Base-by-base conservation (phyloP, 2,113 vertebrate genomes). In the Mellivora capensis region DNA sequence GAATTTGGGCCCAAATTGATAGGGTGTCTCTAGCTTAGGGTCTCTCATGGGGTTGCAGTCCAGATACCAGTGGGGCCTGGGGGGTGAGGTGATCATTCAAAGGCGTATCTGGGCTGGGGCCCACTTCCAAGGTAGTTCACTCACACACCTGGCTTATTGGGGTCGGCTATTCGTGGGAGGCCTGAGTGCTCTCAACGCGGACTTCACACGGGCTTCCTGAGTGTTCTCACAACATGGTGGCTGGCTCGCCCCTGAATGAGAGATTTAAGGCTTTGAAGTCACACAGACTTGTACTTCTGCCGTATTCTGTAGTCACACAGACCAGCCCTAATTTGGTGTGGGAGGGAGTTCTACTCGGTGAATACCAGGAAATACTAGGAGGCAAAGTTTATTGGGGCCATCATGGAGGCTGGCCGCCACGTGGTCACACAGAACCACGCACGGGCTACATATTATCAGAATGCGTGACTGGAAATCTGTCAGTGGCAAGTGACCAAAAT, bases 401-500 rank as follows among this genome's bases (percentile, higher is more conserved):
- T 49, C 47, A 54, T 61, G 69, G 37, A 93, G 49, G 31, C 74
- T 71, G 23, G 13, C 25, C 37, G 39, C 42, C 49, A 27, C 34
- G 25, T 79, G 25, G 31, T 47, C 74, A 57, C 87, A 79, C 20
- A 72, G 74, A 82, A 54, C 9, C 25, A 3, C 29, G 20, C 25
- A 3, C 29, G 20, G 49, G 34, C 13, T 67, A 49, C 18, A 10
- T 62, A 17, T 87, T 81, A 57, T 54, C 31, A 80, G 44, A 88
- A 27, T 23, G 11, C 29, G 4, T 49, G 69, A 47, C 57, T 17
- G 87, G 82, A 82, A 83, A 82, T n/a, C 10, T 34, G 18, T 59
- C 64, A 3, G 23, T 49, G 79, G 31, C n/a, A 90, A 83, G 10
- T 95, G 21, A 87, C 25, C 37, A 83, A 96, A 96, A 72, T 4